Evolutionary conservation across 2,888 invertebrate species (phyloP).

Genomic region (Panzeria rudis): DNA sequence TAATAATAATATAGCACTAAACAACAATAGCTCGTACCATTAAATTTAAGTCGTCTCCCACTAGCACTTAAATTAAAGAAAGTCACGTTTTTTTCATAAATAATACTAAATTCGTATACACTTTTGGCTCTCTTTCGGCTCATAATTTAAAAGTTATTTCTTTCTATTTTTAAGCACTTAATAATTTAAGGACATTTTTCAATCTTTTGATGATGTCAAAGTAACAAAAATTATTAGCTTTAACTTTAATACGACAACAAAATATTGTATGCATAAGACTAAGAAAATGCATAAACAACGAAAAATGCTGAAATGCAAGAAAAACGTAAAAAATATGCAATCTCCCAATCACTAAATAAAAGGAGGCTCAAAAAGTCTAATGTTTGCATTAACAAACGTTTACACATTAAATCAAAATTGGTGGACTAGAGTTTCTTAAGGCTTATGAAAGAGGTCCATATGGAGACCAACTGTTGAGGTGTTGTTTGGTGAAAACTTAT

Average conservation of each 20-base stretch:
- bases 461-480: constrained; percentile 77
- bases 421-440: constrained; percentile 64
- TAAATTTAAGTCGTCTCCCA: background rate
- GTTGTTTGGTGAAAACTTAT: constrained; percentile 81
- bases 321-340: constrained; percentile 72
- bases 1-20: background rate
- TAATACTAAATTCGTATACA: constrained; percentile 14
- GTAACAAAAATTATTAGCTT: constrained; percentile 78
- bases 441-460: constrained; percentile 47
- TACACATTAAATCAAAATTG: constrained; percentile 50
- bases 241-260: constrained; percentile 80
- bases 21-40: background rate
- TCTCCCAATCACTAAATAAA: constrained; percentile 74
- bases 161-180: constrained; percentile 76
- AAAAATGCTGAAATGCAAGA: constrained; percentile 70
- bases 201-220: constrained; percentile 83
- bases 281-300: constrained; percentile 51
- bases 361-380: constrained; percentile 65
- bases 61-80: constrained; percentile 26
- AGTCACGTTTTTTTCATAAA: constrained; percentile 64
- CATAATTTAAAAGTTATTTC: constrained; percentile 57
- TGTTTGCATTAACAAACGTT: constrained; percentile 41
- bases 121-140: constrained; percentile 32
- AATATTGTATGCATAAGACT: constrained; percentile 58
- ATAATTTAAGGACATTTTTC: constrained; percentile 83